Conservation (phyloP, 2,113 vertebrate genomes). For the Nerophis lumbriciformis region DNA sequence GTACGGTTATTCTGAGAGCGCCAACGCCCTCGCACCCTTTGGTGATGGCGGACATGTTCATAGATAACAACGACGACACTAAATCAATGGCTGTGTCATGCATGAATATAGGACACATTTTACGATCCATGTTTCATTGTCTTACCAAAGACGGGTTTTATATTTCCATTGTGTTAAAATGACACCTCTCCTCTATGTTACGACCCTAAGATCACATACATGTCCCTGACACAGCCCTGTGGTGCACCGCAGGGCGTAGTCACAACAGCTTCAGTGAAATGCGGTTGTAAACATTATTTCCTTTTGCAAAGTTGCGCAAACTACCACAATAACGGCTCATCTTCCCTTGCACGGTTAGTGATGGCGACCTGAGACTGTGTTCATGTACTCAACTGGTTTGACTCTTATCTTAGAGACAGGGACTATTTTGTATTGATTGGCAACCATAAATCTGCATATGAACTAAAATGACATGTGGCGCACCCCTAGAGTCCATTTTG, state of each 20-base stretch:
- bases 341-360: background rate
- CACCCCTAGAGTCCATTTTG: too few relatives aligned
- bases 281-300: slow-evolving; percentile 30
- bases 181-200: slow-evolving; percentile 10
- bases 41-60: slow-evolving; percentile 18
- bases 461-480: too few relatives aligned
- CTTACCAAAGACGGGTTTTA: background rate
- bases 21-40: slow-evolving; percentile 35
- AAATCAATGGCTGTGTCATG: too few relatives aligned
- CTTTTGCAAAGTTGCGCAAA: slow-evolving; percentile 15
- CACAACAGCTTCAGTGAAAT: slow-evolving; percentile 53
- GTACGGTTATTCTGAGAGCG: slow-evolving; percentile 41
- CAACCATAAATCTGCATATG: too few relatives aligned
- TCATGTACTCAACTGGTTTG: too few relatives aligned
- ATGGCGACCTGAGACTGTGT: background rate
- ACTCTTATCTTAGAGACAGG: background rate
- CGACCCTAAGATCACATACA: background rate
- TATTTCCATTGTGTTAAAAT: background rate
- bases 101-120: background rate
- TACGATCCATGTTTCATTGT: background rate
- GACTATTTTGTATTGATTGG: background rate
- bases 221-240: slow-evolving; percentile 26
- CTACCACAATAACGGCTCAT: slow-evolving; percentile 5
- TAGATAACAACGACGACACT: slow-evolving; percentile 42
- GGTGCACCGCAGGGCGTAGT: slow-evolving; percentile 72